Percentiles rank a stretch among this genome's conserved stretches.
phyloP scores from a whole-genome alignment of 2,888 invertebrate species.

The Glyphotaelius pellucidus region DNA sequence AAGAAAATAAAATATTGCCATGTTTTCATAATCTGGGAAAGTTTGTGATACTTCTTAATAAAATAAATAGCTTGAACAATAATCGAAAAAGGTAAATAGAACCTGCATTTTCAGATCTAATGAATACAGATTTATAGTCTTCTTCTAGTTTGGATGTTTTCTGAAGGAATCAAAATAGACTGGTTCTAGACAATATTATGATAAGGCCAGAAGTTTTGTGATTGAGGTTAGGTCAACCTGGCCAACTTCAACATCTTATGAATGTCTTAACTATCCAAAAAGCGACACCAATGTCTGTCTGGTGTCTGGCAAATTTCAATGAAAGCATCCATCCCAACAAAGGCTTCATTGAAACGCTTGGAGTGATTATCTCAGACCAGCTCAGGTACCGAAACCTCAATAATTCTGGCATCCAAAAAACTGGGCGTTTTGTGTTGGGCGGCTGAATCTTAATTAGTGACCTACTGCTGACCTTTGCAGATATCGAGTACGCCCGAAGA shows the following conservation, averaged over 20 bases:
- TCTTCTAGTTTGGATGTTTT: too few species aligned
- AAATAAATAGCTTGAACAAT: too few species aligned
- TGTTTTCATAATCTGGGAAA: too few species aligned
- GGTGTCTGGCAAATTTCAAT: background rate
- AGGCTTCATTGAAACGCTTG: background rate
- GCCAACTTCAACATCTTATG: background rate
- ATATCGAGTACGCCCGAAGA: background rate
- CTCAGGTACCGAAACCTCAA: background rate
- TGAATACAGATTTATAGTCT: too few species aligned
- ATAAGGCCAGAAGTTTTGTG: background rate
- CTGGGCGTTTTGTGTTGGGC: background rate
- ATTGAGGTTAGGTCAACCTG: background rate
- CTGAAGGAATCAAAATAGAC: too few species aligned
- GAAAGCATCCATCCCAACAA: background rate
- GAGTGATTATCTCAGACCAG: background rate
- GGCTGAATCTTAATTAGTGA: background rate
- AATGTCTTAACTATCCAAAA: background rate
- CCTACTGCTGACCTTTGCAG: background rate
- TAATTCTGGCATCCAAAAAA: background rate
- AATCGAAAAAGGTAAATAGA: too few species aligned
- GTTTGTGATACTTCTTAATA: too few species aligned
- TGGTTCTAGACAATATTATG: too few species aligned
- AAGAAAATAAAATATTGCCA: too few species aligned
- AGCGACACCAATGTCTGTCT: background rate
- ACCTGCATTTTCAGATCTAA: too few species aligned